Conservation (phyloP, 2,888 invertebrate species). For the Cabera pusaria region DNA sequence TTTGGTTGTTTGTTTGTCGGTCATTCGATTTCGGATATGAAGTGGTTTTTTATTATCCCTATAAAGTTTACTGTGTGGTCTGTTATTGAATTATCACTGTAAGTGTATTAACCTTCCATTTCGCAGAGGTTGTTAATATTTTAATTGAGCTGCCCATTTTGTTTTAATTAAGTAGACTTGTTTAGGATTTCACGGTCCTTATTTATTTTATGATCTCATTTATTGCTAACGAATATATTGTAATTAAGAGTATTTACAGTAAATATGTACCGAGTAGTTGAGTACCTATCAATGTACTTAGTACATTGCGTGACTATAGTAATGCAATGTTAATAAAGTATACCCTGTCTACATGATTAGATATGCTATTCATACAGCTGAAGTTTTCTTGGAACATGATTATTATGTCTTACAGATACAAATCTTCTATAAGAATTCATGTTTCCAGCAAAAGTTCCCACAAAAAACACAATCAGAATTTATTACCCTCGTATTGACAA, state of each 20-base stretch:
- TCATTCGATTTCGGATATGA: constrained; percentile 64
- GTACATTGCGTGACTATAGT: too few relatives aligned
- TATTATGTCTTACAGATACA: too few relatives aligned
- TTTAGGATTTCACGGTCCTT: constrained; percentile 15
- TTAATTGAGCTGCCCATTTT: constrained; percentile 11
- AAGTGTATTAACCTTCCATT: constrained; percentile 32
- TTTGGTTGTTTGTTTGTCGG: constrained; percentile 56
- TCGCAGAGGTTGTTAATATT: constrained; percentile 12
- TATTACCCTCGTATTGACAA: constrained; percentile 47
- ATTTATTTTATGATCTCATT: constrained; percentile 21
- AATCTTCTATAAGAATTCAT: too few relatives aligned
- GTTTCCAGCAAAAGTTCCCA: constrained; percentile 36
- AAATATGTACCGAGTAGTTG: too few relatives aligned
- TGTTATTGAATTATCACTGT: constrained; percentile 54
- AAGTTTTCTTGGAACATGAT: too few relatives aligned
- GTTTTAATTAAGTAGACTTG: constrained; percentile 15
- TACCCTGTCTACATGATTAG: too few relatives aligned
- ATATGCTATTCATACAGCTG: too few relatives aligned
- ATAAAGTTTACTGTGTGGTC: constrained; percentile 61
- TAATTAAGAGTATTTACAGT: constrained; percentile 1
- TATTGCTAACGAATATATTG: constrained; percentile 20
- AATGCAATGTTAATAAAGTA: too few relatives aligned
- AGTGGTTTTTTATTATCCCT: constrained; percentile 67
- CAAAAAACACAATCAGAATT: constrained; percentile 50
- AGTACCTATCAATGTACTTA: too few relatives aligned